A percentile compares a stretch with the other conserved stretches of the same genome.
phyloP scores from a whole-genome alignment of 1,140 invertebrate genomes.

The Yoshiicerus persimilis region DNA sequence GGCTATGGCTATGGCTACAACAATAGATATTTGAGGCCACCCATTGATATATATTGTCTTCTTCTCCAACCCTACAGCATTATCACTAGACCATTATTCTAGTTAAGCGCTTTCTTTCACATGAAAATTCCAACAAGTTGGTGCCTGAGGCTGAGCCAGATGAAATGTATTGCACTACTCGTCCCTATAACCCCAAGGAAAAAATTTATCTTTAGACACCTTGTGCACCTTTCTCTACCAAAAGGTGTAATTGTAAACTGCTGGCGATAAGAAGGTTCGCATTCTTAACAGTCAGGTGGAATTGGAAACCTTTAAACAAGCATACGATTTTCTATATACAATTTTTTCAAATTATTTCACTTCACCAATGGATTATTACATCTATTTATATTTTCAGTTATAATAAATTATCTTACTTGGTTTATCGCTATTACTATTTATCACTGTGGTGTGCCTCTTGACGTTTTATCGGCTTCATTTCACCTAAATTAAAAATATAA shows the following conservation, averaged over 20 bases:
- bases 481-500: too few species aligned
- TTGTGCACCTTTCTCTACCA: neutral
- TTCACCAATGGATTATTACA: too few species aligned
- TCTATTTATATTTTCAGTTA: too few species aligned
- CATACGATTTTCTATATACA: neutral
- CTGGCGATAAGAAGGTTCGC: slow-evolving; percentile 10
- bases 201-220: neutral
- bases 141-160: neutral
- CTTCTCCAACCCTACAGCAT: too few species aligned
- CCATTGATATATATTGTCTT: too few species aligned
- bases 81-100: neutral
- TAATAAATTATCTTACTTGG: too few species aligned
- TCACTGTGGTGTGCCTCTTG: too few species aligned
- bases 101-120: neutral
- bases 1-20: too few species aligned
- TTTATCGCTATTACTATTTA: too few species aligned
- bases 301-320: neutral
- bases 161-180: neutral
- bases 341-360: too few species aligned
- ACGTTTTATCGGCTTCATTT: too few species aligned
- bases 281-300: slow-evolving; percentile 16
- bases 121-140: neutral
- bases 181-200: slow-evolving; percentile 1
- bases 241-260: neutral
- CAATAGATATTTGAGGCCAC: too few species aligned